Evolutionary conservation across 2,113 vertebrate species (phyloP).

Genomic region (Daubentonia madagascariensis): DNA sequence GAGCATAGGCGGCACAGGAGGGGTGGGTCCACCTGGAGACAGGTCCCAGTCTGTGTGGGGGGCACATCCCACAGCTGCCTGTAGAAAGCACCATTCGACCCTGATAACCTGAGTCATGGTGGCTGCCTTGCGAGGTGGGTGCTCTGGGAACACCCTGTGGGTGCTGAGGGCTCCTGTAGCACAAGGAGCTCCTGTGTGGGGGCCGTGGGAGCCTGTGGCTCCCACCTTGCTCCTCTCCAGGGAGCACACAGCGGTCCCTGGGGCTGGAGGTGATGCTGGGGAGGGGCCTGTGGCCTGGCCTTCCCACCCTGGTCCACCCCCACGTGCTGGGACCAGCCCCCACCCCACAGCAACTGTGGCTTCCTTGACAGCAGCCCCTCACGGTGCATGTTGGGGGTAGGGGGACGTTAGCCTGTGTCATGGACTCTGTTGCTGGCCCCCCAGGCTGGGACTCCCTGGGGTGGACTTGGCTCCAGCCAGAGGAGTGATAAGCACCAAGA

Average conservation of each 20-base stretch:
- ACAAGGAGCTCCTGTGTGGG: background rate
- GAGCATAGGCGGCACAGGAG: rapidly evolving
- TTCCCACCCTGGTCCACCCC: background rate
- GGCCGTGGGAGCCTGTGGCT: background rate
- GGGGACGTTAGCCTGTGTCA: rapidly evolving
- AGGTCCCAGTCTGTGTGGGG: background rate
- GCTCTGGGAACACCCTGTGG: too few relatives aligned
- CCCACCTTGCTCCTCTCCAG: background rate
- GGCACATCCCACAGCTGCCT: rapidly evolving
- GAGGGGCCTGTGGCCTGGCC: background rate
- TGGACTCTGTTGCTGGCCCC: too few relatives aligned
- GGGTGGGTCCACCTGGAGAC: background rate
- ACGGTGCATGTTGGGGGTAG: rapidly evolving
- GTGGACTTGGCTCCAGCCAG: background rate
- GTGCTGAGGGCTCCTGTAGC: background rate
- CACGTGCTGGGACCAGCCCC: rapidly evolving
- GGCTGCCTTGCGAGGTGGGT: rapidly evolving
- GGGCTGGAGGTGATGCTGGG: rapidly evolving
- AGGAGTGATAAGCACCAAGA: background rate
- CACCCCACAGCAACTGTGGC: background rate
- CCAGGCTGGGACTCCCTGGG: background rate
- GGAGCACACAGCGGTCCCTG: too few relatives aligned
- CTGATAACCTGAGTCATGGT: rapidly evolving
- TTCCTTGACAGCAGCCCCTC: background rate
- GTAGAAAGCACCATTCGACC: background rate